Evolutionary conservation across 2,113 vertebrate species (phyloP).

Genomic region (Centropristis striata): DNA sequence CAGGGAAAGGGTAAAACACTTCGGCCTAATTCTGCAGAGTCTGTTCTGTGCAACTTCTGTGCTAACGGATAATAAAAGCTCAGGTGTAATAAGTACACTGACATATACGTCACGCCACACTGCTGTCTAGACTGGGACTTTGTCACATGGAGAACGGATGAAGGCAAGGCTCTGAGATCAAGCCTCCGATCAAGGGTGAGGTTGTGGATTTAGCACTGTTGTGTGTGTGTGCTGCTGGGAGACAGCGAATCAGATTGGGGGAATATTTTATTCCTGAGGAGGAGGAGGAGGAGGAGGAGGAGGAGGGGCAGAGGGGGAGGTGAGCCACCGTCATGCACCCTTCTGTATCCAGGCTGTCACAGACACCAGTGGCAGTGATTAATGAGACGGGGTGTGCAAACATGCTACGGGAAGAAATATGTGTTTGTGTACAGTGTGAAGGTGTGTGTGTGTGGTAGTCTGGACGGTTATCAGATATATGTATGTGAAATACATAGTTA

Average conservation of each 20-base stretch:
- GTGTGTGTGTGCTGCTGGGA: neutral
- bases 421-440: conserved; percentile 8
- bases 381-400: conserved; percentile 58
- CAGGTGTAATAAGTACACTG: neutral
- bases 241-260: conserved; percentile 40
- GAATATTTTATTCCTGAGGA: conserved; percentile 53
- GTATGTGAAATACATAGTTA: neutral
- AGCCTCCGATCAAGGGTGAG: neutral
- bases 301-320: conserved; percentile 37
- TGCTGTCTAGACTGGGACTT: neutral
- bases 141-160: neutral
- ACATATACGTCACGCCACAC: neutral
- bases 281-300: too few species aligned
- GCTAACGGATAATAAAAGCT: neutral
- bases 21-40: neutral
- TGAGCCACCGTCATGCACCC: conserved; percentile 60
- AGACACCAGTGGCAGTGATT: conserved; percentile 65
- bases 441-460: neutral
- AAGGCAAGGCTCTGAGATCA: neutral
- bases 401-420: conserved; percentile 20
- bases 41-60: neutral
- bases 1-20: neutral
- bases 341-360: conserved; percentile 66
- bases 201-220: conserved; percentile 1
- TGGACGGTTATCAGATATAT: neutral